Evolutionary conservation across 2,797 vertebrate species (phyloP), one percentile per base, ranked within the genome.

Genomic region (Megaceryle alcyon): DNA sequence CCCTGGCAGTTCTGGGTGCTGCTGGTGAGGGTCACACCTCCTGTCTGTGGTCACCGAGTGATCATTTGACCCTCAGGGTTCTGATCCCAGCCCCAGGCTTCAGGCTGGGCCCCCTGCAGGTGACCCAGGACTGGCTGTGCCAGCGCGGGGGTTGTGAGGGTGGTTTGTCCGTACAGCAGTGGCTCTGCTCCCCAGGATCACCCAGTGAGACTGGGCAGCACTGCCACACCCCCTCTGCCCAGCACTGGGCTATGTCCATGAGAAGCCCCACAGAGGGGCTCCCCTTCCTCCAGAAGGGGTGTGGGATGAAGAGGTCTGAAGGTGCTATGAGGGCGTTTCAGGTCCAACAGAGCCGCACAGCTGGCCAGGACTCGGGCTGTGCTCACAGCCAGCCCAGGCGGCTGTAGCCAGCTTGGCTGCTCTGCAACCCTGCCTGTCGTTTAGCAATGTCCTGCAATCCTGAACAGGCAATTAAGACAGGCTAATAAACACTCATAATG

Each of bases 101-200:
- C 26, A 13, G 78, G 4, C 41, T 18, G 17, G 43, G 43, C 16
- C 43, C 16, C 16, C 43, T 43, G 43, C 43, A 43, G 22, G 61
- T 8, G 72, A 10, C 65, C 18, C 12, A 9, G 48, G 28, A 29
- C 53, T n/a, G 3, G 22, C 17, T 3, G 12, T 57, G 43, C 56
- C 63, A 4, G 1, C 1, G 10, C 11, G 1, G 37, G 33, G 51
- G 3, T 13, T 8, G 19, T 2, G 1, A 2, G 1, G 35, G 23
- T 7, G n/a, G 12, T 60, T 57, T 69, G 37, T 28, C 48, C 7
- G 1, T 4, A 6, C 1, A 2, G 41, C 41, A 21, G n/a, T 2
- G 4, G 28, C 48, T 33, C 68, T 10, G 59, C 33, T 9, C 48
- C 70, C 76, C 15, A 0, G 5, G 2, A 7, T 13, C 14, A 1